Evolutionary conservation across 2,888 invertebrate genomes (phyloP), one percentile per base, ranked within the genome.

Genomic region (Brachylomia viminalis): DNA sequence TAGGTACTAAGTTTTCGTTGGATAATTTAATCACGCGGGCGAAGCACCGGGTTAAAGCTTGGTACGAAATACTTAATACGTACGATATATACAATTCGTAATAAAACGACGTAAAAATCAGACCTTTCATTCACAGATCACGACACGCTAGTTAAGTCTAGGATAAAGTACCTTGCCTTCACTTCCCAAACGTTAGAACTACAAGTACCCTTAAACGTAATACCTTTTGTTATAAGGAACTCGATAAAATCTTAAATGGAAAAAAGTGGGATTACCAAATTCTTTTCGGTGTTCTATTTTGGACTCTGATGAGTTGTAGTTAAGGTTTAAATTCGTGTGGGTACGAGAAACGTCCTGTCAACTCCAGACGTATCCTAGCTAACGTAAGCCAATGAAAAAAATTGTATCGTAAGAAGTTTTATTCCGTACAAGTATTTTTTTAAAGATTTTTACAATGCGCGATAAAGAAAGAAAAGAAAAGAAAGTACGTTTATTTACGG

Each of bases 241-340:
- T 77, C 84, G 77, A 86, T 86, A 87, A 87, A 87, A 86, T 83
- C 86, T 87, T 75, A 73, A 87, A 87, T 78, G 80, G 75, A 73
- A 86, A 86, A 87, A 86, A 83, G 67, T 80, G 62, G 76, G 47
- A 77, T 80, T 84, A 84, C 84, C 33, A 61, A 70, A 75, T 62
- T 62, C 17, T 47, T 10, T 0, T 15, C 30, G 8, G 11, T 20
- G 27, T 56, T 52, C 54, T 13, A 78, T 72, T 72, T 66, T 77
- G 45, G 15, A 66, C 70, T 76, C 17, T 87, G 61, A 0, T 0
- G 0, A 0, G 3, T 15, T 0, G 30, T 10, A 0, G 15, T 66
- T 85, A 86, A 75, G 71, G 83, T 77, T 77, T 71, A 62, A 68
- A 71, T 58, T 86, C 30, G 65, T 30, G 70, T 77, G 72, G n/a